phyloP scores from a whole-genome alignment of 2,113 vertebrate genomes.

The Python bivittatus region DNA sequence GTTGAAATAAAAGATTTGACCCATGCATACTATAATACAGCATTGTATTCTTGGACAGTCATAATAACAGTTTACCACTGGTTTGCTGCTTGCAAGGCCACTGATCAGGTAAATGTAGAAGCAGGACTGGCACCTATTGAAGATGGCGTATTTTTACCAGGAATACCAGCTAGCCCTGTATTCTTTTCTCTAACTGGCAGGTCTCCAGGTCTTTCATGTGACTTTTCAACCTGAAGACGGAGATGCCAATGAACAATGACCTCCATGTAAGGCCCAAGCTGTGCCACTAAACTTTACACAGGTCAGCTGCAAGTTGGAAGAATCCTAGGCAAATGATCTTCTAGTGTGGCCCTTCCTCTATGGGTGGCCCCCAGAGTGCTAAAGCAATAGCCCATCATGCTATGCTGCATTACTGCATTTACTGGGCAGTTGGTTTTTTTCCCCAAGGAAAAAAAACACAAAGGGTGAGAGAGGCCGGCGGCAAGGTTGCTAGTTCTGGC shows the following conservation, averaged over 20 bases:
- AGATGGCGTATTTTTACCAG: not conserved
- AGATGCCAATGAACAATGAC: not conserved
- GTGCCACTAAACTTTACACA: not conserved
- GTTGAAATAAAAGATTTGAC: conserved; percentile 22
- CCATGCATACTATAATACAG: not conserved
- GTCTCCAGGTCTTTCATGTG: not conserved
- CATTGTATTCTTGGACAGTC: not conserved
- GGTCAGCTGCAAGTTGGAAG: not conserved
- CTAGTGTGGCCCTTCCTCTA: not conserved
- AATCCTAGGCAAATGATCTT: not conserved
- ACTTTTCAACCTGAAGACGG: not conserved
- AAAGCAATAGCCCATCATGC: no score
- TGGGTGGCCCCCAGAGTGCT: not conserved
- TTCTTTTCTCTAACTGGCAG: not conserved
- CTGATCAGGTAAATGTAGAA: not conserved
- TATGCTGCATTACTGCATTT: not conserved
- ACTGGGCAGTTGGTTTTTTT: not conserved
- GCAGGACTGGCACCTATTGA: not conserved
- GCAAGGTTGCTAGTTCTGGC: not conserved
- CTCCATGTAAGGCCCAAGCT: not conserved
- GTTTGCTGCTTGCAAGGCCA: not conserved
- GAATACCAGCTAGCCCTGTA: not conserved
- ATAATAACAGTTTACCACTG: conserved; percentile 1
- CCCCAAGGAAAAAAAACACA: not conserved
- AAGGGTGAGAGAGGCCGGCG: not conserved